phyloP scores from a whole-genome alignment of 2,888 invertebrate genomes.

The Erebia palarica region DNA sequence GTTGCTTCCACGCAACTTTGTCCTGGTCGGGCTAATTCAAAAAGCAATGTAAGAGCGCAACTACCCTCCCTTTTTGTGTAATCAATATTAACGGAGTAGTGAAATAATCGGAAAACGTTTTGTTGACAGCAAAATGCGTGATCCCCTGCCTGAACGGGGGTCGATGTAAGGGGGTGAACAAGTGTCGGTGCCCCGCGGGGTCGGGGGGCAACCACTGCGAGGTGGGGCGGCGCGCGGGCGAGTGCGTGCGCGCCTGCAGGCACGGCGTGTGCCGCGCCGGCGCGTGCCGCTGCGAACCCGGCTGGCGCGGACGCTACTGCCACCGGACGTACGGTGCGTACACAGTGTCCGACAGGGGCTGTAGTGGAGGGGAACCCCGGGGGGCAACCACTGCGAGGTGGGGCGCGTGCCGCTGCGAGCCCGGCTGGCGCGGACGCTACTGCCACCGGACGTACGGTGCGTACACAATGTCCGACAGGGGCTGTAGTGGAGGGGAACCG shows the following conservation, averaged over 20 bases:
- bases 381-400: slow-evolving; percentile 96
- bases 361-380: slow-evolving; percentile 66
- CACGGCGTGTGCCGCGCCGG: slow-evolving; percentile 90
- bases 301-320: slow-evolving; percentile 92
- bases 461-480: slow-evolving; percentile 41
- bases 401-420: slow-evolving; percentile 92
- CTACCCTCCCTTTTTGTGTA: no score
- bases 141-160: slow-evolving; percentile 96
- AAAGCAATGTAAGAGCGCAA: no score
- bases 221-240: slow-evolving; percentile 89
- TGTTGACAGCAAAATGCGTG: slow-evolving; percentile 89
- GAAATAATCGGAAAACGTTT: background rate
- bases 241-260: slow-evolving; percentile 88
- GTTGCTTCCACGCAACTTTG: no score
- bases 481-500: background rate
- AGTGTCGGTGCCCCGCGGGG: slow-evolving; percentile 93
- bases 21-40: no score
- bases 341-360: slow-evolving; percentile 56
- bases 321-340: slow-evolving; percentile 85
- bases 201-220: slow-evolving; percentile 95
- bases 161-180: slow-evolving; percentile 93
- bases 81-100: background rate
- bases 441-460: slow-evolving; percentile 88
- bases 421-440: slow-evolving; percentile 91
- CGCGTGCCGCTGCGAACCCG: slow-evolving; percentile 90